Percentiles rank a stretch among this genome's conserved stretches.
Evolutionary conservation across 1,140 invertebrate genomes (phyloP).

Genomic region (Drosophila virilis): DNA sequence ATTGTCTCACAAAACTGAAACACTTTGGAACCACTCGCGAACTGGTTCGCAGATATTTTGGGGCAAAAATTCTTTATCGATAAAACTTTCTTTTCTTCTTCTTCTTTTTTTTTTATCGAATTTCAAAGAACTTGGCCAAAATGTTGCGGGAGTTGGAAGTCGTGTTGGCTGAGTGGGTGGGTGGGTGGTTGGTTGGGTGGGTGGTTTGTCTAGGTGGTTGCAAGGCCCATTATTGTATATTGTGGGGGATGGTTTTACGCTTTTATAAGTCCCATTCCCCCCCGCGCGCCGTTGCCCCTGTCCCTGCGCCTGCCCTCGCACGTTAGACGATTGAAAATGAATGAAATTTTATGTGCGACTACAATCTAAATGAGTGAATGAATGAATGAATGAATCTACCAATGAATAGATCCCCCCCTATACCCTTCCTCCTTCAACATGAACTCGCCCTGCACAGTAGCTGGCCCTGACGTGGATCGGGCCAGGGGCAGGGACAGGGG

Average conservation of each 20-base stretch:
- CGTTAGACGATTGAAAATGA: constrained; percentile 67
- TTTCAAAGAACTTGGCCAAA: neutral
- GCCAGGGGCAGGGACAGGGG: constrained; percentile 4
- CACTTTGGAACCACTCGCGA: neutral
- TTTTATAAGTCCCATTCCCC: constrained; percentile 1
- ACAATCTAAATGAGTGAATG: constrained; percentile 53
- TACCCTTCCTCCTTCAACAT: neutral
- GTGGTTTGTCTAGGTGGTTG: constrained; percentile 24
- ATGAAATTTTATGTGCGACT: constrained; percentile 68
- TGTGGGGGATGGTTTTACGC: constrained; percentile 38
- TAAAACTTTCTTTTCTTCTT: no score
- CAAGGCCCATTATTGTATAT: constrained; percentile 31
- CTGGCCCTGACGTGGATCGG: constrained; percentile 26
- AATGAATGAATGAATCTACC: constrained; percentile 44
- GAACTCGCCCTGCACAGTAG: neutral
- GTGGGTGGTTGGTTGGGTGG: constrained; percentile 7
- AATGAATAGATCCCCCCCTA: constrained; percentile 3
- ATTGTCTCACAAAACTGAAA: no score
- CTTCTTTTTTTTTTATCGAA: no score
- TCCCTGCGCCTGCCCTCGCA: neutral
- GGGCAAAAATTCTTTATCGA: neutral
- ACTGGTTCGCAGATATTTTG: neutral
- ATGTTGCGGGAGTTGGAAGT: no score
- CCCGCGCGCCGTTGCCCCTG: neutral
- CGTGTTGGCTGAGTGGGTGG: neutral